These are phyloP conservation scores for Panorpa germanica DNA, from an alignment of 2,888 invertebrate species.

Conservation along the genomic window DNA sequence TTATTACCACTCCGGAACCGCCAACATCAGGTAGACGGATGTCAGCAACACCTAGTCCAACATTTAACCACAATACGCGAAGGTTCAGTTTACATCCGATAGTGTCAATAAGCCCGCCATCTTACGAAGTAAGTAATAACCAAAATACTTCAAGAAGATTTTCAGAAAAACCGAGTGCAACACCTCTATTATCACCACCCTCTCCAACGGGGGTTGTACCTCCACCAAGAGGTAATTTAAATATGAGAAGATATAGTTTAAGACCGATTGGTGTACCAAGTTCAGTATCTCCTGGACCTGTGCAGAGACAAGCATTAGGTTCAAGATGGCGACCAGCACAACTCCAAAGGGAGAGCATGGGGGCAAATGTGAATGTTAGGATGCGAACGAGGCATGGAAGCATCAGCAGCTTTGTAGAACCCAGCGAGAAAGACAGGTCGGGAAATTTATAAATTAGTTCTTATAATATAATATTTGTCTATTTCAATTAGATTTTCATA, in stretches of 20 bases:
- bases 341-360: conserved; percentile 15
- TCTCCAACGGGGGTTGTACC: conserved; percentile 17
- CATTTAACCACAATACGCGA: no score
- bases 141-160: no score
- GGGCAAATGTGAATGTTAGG: no score
- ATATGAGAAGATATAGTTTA: no score
- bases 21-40: conserved; percentile 12
- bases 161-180: conserved; percentile 22
- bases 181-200: no score
- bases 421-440: no score
- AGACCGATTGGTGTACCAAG: not conserved
- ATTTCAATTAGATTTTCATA: no score
- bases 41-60: conserved; percentile 22
- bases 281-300: not conserved
- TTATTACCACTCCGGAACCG: conserved; percentile 7
- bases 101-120: no score
- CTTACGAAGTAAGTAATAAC: no score
- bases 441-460: conserved; percentile 20
- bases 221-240: conserved; percentile 8
- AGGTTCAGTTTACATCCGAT: no score
- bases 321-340: conserved; percentile 22
- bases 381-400: conserved; percentile 16
- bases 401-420: not conserved
- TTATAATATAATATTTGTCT: no score
- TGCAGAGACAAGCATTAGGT: not conserved